A percentile compares a stretch with the other conserved stretches of the same genome.
Conservation (phyloP, 2,113 vertebrate genomes). For the Ammospiza nelsoni region DNA sequence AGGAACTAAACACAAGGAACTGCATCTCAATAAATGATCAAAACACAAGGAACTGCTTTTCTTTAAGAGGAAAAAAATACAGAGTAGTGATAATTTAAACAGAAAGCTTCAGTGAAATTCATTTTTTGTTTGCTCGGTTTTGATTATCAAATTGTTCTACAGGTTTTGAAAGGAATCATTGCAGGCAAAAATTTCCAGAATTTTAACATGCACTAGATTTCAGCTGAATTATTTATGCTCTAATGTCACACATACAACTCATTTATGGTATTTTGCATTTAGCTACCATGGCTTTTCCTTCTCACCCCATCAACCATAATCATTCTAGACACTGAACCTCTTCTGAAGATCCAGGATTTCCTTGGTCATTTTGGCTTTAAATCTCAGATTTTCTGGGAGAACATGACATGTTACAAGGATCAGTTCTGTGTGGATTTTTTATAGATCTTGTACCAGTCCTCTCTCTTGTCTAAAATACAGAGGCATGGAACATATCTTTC, state of each 20-base stretch:
- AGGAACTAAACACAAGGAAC: neutral
- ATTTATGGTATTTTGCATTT: neutral
- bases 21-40: neutral
- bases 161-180: neutral
- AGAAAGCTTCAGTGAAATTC: neutral
- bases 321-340: neutral
- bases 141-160: neutral
- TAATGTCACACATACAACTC: neutral
- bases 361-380: neutral
- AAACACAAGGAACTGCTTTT: neutral
- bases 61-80: neutral
- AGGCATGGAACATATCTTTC: neutral
- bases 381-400: neutral
- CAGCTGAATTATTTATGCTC: neutral
- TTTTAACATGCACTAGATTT: neutral
- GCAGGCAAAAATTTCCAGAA: neutral
- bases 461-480: neutral
- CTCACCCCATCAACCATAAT: neutral
- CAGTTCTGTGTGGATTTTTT: neutral
- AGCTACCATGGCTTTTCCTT: neutral
- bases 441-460: neutral
- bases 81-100: neutral
- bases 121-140: neutral
- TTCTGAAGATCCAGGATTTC: neutral
- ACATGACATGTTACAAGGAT: neutral